Evolutionary conservation across 2,113 vertebrate genomes (phyloP).

Genomic region (Ahaetulla prasina): DNA sequence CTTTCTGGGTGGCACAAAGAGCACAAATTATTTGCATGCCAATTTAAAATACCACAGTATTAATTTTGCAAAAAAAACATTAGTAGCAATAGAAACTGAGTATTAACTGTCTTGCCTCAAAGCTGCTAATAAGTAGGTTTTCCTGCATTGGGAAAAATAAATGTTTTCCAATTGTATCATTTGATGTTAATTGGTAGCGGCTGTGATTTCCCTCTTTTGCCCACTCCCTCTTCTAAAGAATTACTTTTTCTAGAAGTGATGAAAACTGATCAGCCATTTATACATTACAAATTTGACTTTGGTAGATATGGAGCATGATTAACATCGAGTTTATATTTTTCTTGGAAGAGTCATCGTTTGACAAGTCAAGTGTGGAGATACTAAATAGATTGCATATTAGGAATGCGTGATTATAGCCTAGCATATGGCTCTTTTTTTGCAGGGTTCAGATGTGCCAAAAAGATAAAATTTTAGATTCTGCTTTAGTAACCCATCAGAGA

Average conservation of each 20-base stretch:
- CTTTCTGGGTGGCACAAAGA: slow-evolving; percentile 8
- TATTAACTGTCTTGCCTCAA: not conserved
- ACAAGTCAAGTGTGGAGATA: not conserved
- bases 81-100: not conserved
- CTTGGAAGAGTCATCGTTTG: slow-evolving; percentile 10
- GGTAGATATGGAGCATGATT: slow-evolving; percentile 15
- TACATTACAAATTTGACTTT: slow-evolving; percentile 13
- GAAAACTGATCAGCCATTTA: not conserved
- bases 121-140: not conserved
- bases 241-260: slow-evolving; percentile 10
- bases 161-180: not conserved
- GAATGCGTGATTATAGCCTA: not conserved
- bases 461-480: not conserved
- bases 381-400: not conserved
- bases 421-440: not conserved
- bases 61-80: not conserved
- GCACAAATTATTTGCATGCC: slow-evolving; percentile 8
- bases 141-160: fast-evolving
- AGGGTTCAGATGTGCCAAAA: not conserved
- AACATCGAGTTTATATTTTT: not conserved
- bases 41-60: not conserved
- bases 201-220: fast-evolving
- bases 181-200: slow-evolving; percentile 12
- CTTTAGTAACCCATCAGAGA: not conserved
- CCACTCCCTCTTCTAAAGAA: slow-evolving; percentile 16